Evolutionary conservation across 2,797 vertebrate species (phyloP), one percentile per base, ranked within the genome.

Genomic region (Lophius americanus): DNA sequence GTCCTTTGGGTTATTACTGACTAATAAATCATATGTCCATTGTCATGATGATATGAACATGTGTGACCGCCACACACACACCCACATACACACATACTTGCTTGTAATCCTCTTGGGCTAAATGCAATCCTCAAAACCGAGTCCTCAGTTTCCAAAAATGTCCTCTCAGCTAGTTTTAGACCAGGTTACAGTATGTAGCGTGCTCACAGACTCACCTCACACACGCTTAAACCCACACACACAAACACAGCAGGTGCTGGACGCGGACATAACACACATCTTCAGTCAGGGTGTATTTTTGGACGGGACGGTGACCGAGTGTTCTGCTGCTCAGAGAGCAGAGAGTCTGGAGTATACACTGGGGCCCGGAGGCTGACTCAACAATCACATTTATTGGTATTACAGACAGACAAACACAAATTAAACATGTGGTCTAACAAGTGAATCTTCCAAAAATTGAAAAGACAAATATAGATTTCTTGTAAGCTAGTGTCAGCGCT

Each of bases 271-370:
- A 60, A 77, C 76, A 53, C 73, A 72, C 63, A 59, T 71, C 71
- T 84, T 83, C 67, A 73, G 82, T 93, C 92, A 92, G 42, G 12
- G 80, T 70, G 75, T 94, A 94, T 94, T 94, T 88, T 88, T 77
- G 89, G 86, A 81, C 32, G 53, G 87, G 86, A 84, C 88, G 82
- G 82, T 59, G 81, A 83, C 66, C 75, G 59, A 84, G 69, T 47
- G 73, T 75, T 13, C 57, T 66, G 60, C 70, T 83, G 75, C 61
- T 78, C 70, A 84, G 69, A 56, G 55, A 74, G 63, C 68, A 11
- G 1, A 42, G 2, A n/a, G 47, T 32, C 67, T 51, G 54, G 42
- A 64, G 8, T 49, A 75, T 42, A 48, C 65, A 74, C 48, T 41
- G 6, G 63, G 23, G 23, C 23, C 23, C 2, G 23, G 4, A 59